These are phyloP conservation scores for Ptychobarbus kaznakovi DNA, from an alignment of 2,797 vertebrate genomes.

Conservation along the genomic window DNA sequence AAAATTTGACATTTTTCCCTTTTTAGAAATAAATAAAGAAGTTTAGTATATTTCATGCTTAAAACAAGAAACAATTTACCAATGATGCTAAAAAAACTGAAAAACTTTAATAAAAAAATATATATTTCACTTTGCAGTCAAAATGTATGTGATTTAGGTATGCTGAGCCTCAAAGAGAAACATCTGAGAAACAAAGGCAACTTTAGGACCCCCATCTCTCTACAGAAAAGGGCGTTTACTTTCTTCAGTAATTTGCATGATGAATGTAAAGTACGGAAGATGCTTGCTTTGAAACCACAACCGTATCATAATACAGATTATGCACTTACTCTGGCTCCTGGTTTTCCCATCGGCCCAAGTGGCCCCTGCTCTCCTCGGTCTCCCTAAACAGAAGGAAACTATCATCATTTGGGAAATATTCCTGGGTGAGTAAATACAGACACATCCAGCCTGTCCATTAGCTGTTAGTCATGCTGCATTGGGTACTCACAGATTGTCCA, in stretches of 20 bases:
- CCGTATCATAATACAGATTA: slow-evolving; percentile 6
- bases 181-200: not conserved
- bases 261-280: not conserved
- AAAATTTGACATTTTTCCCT: not conserved
- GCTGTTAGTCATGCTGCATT: not conserved
- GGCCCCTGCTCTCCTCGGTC: slow-evolving; percentile 85
- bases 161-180: not conserved
- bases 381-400: slow-evolving; percentile 78
- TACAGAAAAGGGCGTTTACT: not conserved
- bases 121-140: not conserved
- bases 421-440: slow-evolving; percentile 17
- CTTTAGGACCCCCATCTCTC: not conserved
- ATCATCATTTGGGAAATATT: not conserved
- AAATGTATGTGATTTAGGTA: not conserved
- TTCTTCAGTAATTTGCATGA: not conserved
- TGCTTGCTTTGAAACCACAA: slow-evolving; percentile 3
- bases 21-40: not conserved
- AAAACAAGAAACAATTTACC: not conserved
- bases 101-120: not conserved
- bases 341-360: slow-evolving; percentile 83
- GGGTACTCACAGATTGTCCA: slow-evolving; percentile 87
- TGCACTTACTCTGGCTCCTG: slow-evolving; percentile 87
- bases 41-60: no score
- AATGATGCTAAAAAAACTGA: not conserved
- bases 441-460: slow-evolving; percentile 12